Evolutionary conservation across 2,797 vertebrate species (phyloP).

Genomic region (Todus mexicanus): DNA sequence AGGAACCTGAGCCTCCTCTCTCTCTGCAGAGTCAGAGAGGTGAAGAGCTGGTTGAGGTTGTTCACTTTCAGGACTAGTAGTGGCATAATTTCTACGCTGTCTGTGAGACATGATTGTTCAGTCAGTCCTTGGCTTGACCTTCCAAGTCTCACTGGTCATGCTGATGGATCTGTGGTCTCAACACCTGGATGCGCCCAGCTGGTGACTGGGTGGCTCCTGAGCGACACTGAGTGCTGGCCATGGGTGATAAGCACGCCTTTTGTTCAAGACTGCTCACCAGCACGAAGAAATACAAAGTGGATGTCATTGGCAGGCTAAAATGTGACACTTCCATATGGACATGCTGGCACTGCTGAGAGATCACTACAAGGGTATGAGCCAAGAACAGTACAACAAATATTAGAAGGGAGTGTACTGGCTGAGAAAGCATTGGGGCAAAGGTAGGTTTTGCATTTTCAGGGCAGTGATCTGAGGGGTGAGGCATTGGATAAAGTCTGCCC

Average conservation of each 20-base stretch:
- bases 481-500: neutral
- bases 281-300: neutral
- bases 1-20: neutral
- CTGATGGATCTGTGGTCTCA: neutral
- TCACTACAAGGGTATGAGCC: neutral
- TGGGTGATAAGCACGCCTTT: neutral
- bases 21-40: neutral
- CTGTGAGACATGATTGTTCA: fast-evolving
- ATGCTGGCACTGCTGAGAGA: neutral
- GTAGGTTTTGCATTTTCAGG: neutral
- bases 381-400: neutral
- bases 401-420: neutral
- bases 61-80: neutral
- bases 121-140: neutral
- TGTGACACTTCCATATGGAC: neutral
- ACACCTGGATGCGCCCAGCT: neutral
- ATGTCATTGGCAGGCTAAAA: neutral
- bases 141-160: neutral
- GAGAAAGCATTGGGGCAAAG: neutral
- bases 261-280: neutral
- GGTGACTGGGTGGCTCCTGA: neutral
- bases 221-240: neutral
- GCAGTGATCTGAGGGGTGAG: neutral
- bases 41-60: neutral
- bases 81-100: neutral